Evolutionary conservation across 2,888 invertebrate genomes (phyloP).

Genomic region (Agrypnus murinus): DNA sequence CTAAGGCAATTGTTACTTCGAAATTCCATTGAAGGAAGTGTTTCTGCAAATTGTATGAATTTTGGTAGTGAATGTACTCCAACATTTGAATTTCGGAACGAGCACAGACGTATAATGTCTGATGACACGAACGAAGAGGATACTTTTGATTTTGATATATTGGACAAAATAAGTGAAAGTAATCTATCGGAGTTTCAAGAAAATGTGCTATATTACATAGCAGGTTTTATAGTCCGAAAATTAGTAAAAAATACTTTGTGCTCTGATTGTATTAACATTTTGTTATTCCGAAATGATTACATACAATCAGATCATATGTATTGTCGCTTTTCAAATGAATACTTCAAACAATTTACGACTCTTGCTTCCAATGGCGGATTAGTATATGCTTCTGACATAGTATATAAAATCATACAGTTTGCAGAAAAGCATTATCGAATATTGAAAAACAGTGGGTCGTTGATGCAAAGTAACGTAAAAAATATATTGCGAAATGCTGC

Average conservation of each 20-base stretch:
- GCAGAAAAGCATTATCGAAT: constrained; percentile 21
- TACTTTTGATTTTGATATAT: constrained; percentile 3
- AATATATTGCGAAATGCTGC: constrained; percentile 18
- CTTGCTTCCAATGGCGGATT: constrained; percentile 7
- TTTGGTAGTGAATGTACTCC: constrained; percentile 26
- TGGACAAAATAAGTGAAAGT: constrained; percentile 14
- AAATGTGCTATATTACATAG: constrained; percentile 21
- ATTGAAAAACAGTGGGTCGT: neutral
- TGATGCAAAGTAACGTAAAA: constrained; percentile 7
- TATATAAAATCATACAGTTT: constrained; percentile 19
- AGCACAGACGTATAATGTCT: constrained; percentile 12
- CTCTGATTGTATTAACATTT: constrained; percentile 9
- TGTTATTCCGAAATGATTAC: constrained; percentile 8
- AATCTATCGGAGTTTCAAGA: constrained; percentile 7
- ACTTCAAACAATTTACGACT: constrained; percentile 23
- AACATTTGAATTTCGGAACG: constrained; percentile 22
- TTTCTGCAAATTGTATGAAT: constrained; percentile 26
- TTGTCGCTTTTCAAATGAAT: constrained; percentile 12
- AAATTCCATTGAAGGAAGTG: constrained; percentile 31
- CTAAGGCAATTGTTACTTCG: constrained; percentile 42
- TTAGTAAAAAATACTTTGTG: constrained; percentile 9
- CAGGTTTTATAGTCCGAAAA: constrained; percentile 4
- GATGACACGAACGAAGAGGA: neutral
- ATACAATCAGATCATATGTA: constrained; percentile 2
- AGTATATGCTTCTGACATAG: constrained; percentile 20